Evolutionary conservation across 2,888 invertebrate species (phyloP), one percentile per base, ranked within the genome.

Genomic region (Epirrhoe tristata): DNA sequence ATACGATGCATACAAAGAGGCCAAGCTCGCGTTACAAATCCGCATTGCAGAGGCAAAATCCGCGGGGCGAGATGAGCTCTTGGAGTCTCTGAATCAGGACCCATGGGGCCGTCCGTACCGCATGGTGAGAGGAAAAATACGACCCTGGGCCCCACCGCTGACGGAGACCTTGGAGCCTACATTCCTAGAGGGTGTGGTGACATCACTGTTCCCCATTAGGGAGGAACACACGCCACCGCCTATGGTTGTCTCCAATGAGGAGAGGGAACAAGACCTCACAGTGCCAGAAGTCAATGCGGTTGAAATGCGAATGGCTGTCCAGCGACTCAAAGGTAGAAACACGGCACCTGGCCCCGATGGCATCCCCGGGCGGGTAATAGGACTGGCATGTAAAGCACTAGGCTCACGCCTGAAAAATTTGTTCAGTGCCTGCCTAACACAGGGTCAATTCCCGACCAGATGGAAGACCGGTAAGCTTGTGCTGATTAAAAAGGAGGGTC

Each of bases 71-170:
- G 54, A 36, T n/a, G 53, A 53, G 46, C 31, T 31, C 1, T 31
- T 60, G 36, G 60, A 53, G 16, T 32, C 46, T 0, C 53, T 60
- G n/a, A 54, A 60, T 7, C n/a, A 31, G 1, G 60, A 60, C n/a
- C 53, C 60, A 1, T 60, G 60, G 60, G 60, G 60, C 4, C 53
- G 60, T 0, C 60, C 60, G 0, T 53, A 60, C 14, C n/a, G 31
- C 6, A 16, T 50, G 32, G 58, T 58, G 2, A 32, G 48, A 6
- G 32, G 17, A 6, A 50, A 60, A 46, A 12, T 60, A 2, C 53
- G 60, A 1, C 60, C 53, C 2, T 60, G 60, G 60, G 53, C 54
- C 2, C 60, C 60, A 1, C 53, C 53, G 1, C n/a, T 53, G 6
- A 53, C 53, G 24, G 1, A 24, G 24, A 2, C 24, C 3, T 3